phyloP scores from a whole-genome alignment of 2,113 vertebrate species.

The Trinectes maculatus region DNA sequence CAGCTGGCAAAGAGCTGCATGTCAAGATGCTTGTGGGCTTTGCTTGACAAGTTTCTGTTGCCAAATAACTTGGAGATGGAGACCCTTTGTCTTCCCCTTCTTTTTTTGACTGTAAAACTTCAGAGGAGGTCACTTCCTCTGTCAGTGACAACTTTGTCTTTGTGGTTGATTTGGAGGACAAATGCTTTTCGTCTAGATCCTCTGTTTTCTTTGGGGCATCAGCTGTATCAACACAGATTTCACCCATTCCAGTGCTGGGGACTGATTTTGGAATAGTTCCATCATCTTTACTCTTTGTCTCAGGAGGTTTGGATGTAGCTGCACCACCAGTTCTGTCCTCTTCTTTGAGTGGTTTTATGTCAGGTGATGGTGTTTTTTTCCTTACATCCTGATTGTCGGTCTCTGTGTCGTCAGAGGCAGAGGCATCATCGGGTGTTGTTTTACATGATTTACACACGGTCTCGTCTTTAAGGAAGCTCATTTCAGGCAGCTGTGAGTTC shows the following conservation, averaged over 20 bases:
- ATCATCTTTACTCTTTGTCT: slow-evolving; percentile 40
- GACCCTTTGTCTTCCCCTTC: slow-evolving; percentile 32
- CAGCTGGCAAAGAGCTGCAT: slow-evolving; percentile 32
- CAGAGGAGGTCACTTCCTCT: slow-evolving; percentile 23
- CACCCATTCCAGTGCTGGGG: slow-evolving; percentile 12
- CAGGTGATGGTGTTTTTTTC: slow-evolving; percentile 29
- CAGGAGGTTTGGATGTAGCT: slow-evolving; percentile 19
- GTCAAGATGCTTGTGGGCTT: slow-evolving; percentile 30
- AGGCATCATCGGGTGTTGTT: slow-evolving; percentile 34
- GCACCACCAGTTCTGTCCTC: slow-evolving; percentile 6
- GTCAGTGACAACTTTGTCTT: slow-evolving; percentile 35
- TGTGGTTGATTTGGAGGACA: slow-evolving; percentile 32
- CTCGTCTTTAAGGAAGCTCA: slow-evolving; percentile 33
- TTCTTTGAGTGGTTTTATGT: slow-evolving; percentile 35
- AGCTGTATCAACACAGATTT: slow-evolving; percentile 5
- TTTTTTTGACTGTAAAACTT: slow-evolving; percentile 15
- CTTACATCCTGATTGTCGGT: slow-evolving; percentile 19
- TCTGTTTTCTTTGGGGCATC: slow-evolving; percentile 28
- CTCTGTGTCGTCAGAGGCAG: slow-evolving; percentile 22
- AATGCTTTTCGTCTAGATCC: slow-evolving; percentile 17
- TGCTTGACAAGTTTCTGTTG: slow-evolving; percentile 26
- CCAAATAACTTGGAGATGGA: slow-evolving; percentile 17
- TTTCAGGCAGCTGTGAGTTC: slow-evolving; percentile 39
- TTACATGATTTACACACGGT: slow-evolving; percentile 23
- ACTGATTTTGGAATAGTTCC: slow-evolving; percentile 12